Evolutionary conservation across 2,888 invertebrate genomes (phyloP), one percentile per base, ranked within the genome.

Genomic region (Lagria hirta): DNA sequence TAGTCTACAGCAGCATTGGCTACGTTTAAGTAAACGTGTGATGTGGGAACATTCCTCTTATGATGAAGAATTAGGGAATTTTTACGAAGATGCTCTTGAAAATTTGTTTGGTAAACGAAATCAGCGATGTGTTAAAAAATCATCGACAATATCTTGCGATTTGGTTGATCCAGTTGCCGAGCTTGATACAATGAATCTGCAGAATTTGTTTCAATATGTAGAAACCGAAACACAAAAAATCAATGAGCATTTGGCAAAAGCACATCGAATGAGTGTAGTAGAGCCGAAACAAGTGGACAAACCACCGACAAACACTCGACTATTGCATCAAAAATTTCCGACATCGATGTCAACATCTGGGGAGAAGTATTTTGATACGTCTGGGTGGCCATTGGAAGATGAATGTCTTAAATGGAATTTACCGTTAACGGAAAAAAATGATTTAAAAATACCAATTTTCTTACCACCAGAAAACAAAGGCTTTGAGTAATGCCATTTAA

Each of bases 401-500:
- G 71, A 77, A 45, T 82, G 81, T 55, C 64, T 69, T 20, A 70
- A 69, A 13, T 66, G 68, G 52, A 65, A 72, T 10, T 58, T 72
- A 1, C 64, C 64, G 8, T 66, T 76, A 34, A 73, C 74, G 1
- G 69, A 72, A 4, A 69, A 70, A 32, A 64, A 78, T 41, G 73
- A 79, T 59, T 68, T 78, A 49, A 71, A 84, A 51, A 77, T 83
- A 34, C 82, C 83, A 7, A 75, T 84, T 8, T 86, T 84, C 70
- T 69, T 88, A 58, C 82, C 86, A 0, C 83, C 86, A 38, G 86
- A 87, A 67, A 86, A 87, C 66, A 88, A 87, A 65, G 88, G 88
- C 40, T 82, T 82, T 65, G 78, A 79, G 86, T 86, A 72, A 75
- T 26, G 4, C 4, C 21, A 37, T 10, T 2, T 14, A 3, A 24